These are phyloP conservation scores for Bubalus kerabau DNA, from an alignment of 2,113 vertebrate genomes.

Conservation along the genomic window DNA sequence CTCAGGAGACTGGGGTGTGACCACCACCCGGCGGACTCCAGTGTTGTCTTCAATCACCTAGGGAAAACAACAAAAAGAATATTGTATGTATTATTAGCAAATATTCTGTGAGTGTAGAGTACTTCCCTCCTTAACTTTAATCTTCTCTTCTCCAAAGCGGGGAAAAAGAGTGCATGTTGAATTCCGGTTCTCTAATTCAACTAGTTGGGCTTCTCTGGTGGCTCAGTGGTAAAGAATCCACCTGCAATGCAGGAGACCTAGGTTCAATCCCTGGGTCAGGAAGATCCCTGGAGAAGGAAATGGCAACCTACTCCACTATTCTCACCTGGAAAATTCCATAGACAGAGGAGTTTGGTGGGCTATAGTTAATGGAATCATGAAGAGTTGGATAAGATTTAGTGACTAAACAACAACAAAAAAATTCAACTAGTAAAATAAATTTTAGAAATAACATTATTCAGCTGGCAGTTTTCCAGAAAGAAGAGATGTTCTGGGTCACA, in stretches of 20 bases:
- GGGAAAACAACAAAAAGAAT: slow-evolving; percentile 50
- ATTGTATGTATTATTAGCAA: background rate
- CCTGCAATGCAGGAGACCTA: background rate
- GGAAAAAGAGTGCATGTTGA: background rate
- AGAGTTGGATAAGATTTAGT: background rate
- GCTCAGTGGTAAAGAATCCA: background rate
- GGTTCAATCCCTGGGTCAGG: background rate
- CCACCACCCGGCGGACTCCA: slow-evolving; percentile 95
- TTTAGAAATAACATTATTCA: background rate
- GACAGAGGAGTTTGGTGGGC: background rate
- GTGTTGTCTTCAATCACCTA: slow-evolving; percentile 98
- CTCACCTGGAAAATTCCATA: background rate
- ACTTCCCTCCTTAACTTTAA: background rate
- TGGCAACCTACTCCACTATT: background rate
- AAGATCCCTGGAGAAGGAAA: background rate
- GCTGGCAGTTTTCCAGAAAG: background rate
- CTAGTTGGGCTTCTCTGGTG: background rate
- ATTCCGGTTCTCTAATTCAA: background rate
- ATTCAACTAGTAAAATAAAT: background rate
- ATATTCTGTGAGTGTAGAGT: background rate
- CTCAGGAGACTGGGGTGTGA: slow-evolving; percentile 96
- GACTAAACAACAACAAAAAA: background rate
- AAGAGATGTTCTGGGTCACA: background rate
- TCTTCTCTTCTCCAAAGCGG: background rate
- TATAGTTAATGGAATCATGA: background rate